These are phyloP conservation scores for Pseudomyrmex flavicornis DNA, from an alignment of 1,140 invertebrate genomes.

Conservation along the genomic window DNA sequence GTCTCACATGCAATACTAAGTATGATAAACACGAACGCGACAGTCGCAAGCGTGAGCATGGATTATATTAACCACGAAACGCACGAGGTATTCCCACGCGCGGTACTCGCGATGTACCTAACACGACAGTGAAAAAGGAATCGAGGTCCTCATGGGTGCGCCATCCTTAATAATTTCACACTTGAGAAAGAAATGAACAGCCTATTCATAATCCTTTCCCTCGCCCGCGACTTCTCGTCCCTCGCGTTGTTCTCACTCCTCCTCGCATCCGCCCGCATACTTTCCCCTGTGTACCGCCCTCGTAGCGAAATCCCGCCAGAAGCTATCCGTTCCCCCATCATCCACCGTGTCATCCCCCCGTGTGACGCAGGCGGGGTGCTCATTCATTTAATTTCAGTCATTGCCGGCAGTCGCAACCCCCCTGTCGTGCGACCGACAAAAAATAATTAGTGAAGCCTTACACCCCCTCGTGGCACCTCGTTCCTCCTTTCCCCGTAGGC, in stretches of 20 bases:
- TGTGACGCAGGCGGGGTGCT: constrained; percentile 71
- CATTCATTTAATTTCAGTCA: constrained; percentile 84
- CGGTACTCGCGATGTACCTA: constrained; percentile 3
- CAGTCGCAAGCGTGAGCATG: constrained; percentile 21
- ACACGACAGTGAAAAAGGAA: constrained; percentile 58
- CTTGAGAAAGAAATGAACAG: constrained; percentile 77
- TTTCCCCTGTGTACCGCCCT: constrained; percentile 19
- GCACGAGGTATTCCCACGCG: constrained; percentile 25
- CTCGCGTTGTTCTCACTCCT: not conserved
- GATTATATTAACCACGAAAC: constrained; percentile 39
- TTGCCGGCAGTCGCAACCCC: constrained; percentile 81
- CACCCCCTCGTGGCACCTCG: constrained; percentile 69
- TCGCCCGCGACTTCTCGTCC: constrained; percentile 29
- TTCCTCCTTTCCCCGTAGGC: constrained; percentile 44
- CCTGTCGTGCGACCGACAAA: constrained; percentile 83
- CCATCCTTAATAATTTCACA: constrained; percentile 76
- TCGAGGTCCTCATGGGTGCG: constrained; percentile 47
- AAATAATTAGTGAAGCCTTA: constrained; percentile 85
- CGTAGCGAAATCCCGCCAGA: constrained; percentile 63
- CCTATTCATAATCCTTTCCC: constrained; percentile 76
- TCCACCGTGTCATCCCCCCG: constrained; percentile 46
- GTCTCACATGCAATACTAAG: not conserved
- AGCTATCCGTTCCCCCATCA: constrained; percentile 50
- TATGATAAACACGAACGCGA: constrained; percentile 30
- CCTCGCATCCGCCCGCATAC: constrained; percentile 1